Base-by-base conservation (phyloP, 2,888 invertebrate genomes). In the Willowsia nigromaculata region DNA sequence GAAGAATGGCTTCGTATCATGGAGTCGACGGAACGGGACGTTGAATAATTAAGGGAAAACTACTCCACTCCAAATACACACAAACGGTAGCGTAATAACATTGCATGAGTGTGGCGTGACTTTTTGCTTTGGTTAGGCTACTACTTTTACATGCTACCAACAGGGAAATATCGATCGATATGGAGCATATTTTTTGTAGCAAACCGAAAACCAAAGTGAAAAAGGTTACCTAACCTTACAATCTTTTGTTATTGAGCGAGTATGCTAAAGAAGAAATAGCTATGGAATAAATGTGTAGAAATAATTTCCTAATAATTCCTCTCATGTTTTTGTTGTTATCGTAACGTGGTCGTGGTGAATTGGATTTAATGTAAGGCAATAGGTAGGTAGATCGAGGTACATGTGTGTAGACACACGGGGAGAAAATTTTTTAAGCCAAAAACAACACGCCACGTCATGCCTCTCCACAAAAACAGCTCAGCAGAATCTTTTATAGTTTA, bases 31-130 rank as follows among this genome's bases (percentile, higher is more conserved):
- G 40, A 84, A 53, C 40, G 83, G 47, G 33, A 68, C 59, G 65
- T 86, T 81, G 87, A 87, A 87, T 81, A 81, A 81, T 87, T 81
- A 71, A 87, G 68, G 71, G 81, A 87, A 74, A 71, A n/a, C n/a
- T n/a, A n/a, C n/a, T n/a, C n/a, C n/a, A n/a, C n/a, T n/a, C n/a
- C n/a, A n/a, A n/a, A 30, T 22, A 53, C 43, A 15, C 4, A 0
- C 25, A 37, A 18, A 33, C 37, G 47, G 9, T 37, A 33, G 37
- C 18, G 33, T 50, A 76, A 50, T 71, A 43, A 13, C 43, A 37
- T 74, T 74, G 71, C 62, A 50, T 53, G 40, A 80, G 78, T 80
- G 59, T 85, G 62, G 59, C 85, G 65, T 74, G 47, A 74, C 74
- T 74, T 74, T 74, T 74, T 47, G 74, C 18, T 62, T 33, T 62